These are phyloP conservation scores for Vulpes ferrilata DNA, from an alignment of 2,113 vertebrate genomes.

Conservation along the genomic window DNA sequence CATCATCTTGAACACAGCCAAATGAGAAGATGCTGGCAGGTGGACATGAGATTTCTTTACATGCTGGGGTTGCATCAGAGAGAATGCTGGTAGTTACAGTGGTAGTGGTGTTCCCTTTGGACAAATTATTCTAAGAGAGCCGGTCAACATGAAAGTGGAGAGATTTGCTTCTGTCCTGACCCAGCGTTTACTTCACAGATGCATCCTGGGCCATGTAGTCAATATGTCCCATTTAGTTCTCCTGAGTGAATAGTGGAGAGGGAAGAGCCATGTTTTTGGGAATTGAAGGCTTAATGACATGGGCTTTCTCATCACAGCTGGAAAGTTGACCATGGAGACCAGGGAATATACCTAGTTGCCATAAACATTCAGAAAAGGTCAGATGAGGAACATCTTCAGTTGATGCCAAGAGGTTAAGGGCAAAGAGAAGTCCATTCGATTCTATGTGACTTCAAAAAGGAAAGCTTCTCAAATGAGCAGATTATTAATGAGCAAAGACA, in stretches of 20 bases:
- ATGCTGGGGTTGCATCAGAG: background rate
- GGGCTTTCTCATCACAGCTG: background rate
- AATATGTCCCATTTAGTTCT: background rate
- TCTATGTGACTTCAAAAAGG: background rate
- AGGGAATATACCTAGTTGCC: background rate
- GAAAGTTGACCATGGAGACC: background rate
- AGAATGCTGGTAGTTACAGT: background rate
- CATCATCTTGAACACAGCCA: background rate
- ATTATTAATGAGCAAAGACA: background rate
- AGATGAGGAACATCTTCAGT: background rate
- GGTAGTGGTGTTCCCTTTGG: background rate
- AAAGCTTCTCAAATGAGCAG: background rate
- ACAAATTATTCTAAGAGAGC: background rate
- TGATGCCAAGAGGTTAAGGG: background rate
- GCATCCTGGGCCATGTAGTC: background rate
- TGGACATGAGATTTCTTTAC: background rate
- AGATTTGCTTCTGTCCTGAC: background rate
- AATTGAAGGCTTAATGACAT: background rate
- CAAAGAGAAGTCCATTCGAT: background rate
- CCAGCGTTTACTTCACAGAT: background rate
- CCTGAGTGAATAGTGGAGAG: background rate
- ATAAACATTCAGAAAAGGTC: slow-evolving; percentile 35
- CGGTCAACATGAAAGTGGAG: background rate
- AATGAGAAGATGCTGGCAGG: background rate
- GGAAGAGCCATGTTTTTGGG: background rate